Evolutionary conservation across 2,888 invertebrate genomes (phyloP).

Genomic region (Dendrolimus houi): DNA sequence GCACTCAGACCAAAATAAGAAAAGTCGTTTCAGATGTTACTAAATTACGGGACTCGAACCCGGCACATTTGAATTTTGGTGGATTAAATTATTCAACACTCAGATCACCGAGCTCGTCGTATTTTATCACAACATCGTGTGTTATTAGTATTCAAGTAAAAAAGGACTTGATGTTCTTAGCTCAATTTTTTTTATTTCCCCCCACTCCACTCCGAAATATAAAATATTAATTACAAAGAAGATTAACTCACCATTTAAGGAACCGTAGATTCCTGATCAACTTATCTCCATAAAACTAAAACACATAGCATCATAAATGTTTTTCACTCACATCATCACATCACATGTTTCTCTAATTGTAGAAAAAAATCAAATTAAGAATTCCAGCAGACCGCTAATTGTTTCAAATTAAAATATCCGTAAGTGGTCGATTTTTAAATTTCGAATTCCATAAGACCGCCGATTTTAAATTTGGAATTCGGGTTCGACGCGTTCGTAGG

Average conservation of each 20-base stretch:
- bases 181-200: neutral
- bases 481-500: constrained; percentile 4
- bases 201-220: neutral
- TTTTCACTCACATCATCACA: constrained; percentile 12
- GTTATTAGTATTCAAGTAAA: no score
- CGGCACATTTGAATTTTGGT: no score
- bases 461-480: constrained; percentile 8
- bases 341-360: constrained; percentile 5
- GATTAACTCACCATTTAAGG: constrained; percentile 14
- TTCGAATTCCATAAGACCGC: neutral
- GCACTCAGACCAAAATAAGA: no score
- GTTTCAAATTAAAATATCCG: neutral
- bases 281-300: neutral
- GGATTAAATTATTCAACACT: no score
- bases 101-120: no score
- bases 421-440: neutral
- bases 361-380: constrained; percentile 2
- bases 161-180: neutral
- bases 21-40: no score
- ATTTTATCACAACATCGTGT: no score
- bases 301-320: constrained; percentile 13
- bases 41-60: no score
- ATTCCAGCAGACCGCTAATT: neutral
- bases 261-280: constrained; percentile 10
- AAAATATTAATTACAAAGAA: neutral